Conservation (phyloP, 2,888 invertebrate genomes). For the Agrochola lota region DNA sequence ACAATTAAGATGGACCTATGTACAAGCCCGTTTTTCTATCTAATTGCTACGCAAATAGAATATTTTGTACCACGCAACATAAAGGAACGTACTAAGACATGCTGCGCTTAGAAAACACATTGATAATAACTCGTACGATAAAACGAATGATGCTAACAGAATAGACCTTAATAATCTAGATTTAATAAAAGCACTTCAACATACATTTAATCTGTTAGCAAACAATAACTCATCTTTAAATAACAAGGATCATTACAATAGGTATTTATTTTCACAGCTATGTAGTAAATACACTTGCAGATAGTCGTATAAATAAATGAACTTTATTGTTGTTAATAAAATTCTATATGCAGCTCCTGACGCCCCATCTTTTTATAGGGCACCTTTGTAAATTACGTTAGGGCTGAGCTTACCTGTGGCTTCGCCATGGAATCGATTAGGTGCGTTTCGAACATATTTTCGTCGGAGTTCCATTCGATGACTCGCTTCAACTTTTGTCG, state of each 20-base stretch:
- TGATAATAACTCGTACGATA: conserved; percentile 9
- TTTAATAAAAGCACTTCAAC: conserved; percentile 36
- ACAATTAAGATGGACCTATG: conserved; percentile 58
- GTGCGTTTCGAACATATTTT: conserved; percentile 81
- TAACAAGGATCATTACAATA: conserved; percentile 54
- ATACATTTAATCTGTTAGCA: conserved; percentile 41
- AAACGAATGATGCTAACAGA: conserved; percentile 17
- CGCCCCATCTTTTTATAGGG: conserved; percentile 76
- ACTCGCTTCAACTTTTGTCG: conserved; percentile 86
- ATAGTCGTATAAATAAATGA: conserved; percentile 68
- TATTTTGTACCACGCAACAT: conserved; percentile 30
- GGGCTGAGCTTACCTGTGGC: conserved; percentile 78
- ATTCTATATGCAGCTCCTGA: conserved; percentile 70
- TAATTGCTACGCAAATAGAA: conserved; percentile 61
- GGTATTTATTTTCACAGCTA: conserved; percentile 58
- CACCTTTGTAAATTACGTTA: conserved; percentile 78
- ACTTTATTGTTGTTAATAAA: conserved; percentile 74
- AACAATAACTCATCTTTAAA: conserved; percentile 52
- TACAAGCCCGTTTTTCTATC: conserved; percentile 43
- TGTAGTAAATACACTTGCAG: conserved; percentile 59
- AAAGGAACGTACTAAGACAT: conserved; percentile 12
- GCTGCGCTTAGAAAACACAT: not conserved
- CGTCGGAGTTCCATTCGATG: conserved; percentile 78
- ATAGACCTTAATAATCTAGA: conserved; percentile 12
- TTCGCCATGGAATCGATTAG: conserved; percentile 83